Percentiles rank a stretch among this genome's conserved stretches.
These are phyloP conservation scores for Cyprinodon brontotheroides DNA, from an alignment of 2,113 vertebrate genomes.

Conservation along the genomic window DNA sequence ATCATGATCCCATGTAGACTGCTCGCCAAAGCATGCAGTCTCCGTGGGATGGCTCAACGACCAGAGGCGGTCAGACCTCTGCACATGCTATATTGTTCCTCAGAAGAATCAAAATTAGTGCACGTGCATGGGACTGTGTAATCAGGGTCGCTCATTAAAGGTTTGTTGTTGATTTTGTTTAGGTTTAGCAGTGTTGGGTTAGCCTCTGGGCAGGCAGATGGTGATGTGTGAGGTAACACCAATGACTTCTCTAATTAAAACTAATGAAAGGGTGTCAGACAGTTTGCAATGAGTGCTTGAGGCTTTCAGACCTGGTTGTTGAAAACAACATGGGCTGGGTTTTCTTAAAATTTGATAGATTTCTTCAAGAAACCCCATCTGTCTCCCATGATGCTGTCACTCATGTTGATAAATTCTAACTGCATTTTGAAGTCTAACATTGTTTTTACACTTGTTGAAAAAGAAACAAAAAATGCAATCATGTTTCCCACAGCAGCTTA, in stretches of 20 bases:
- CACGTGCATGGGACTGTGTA: conserved; percentile 3
- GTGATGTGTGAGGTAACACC: conserved; percentile 50
- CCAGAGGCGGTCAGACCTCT: conserved; percentile 25
- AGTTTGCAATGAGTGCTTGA: conserved; percentile 50
- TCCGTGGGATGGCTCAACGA: conserved; percentile 33
- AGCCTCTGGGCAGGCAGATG: conserved; percentile 63
- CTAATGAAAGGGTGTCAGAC: conserved; percentile 67
- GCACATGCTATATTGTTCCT: conserved; percentile 25
- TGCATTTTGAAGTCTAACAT: neutral
- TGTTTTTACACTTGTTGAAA: neutral
- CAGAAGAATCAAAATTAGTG: neutral
- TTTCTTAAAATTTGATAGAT: conserved; percentile 16
- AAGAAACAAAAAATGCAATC: neutral
- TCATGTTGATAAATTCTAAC: neutral
- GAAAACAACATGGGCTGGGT: conserved; percentile 43
- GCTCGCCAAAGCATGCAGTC: conserved; percentile 67
- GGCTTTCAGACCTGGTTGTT: conserved; percentile 40
- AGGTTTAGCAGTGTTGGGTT: conserved; percentile 29
- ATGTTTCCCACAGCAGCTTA: neutral
- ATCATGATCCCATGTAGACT: conserved; percentile 70
- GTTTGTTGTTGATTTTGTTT: conserved; percentile 35
- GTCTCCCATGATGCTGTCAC: conserved; percentile 5
- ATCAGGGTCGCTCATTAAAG: conserved; percentile 28
- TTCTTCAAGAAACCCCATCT: conserved; percentile 32
- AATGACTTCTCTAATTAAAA: conserved; percentile 65